phyloP scores from a whole-genome alignment of 2,113 vertebrate genomes.

The Numida meleagris region DNA sequence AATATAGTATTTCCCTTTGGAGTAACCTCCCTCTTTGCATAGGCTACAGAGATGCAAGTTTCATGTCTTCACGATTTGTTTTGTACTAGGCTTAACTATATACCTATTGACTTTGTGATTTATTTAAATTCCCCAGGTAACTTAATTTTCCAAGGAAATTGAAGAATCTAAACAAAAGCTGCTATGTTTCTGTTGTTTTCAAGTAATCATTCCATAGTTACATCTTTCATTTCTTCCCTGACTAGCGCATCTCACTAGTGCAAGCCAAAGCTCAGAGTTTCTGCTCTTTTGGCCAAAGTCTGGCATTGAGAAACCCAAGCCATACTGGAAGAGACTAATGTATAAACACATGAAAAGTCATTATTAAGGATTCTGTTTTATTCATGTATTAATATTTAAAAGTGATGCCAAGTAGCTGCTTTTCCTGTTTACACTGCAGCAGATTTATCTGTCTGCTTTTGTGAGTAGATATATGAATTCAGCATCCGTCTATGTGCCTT shows the following conservation, averaged over 20 bases:
- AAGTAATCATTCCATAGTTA: slow-evolving; percentile 27
- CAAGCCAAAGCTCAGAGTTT: background rate
- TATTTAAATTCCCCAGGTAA: slow-evolving; percentile 65
- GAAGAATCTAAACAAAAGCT: slow-evolving; percentile 40
- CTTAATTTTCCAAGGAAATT: slow-evolving; percentile 47
- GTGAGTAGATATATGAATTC: background rate
- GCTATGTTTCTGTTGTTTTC: slow-evolving; percentile 31
- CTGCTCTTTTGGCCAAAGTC: background rate
- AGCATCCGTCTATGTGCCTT: background rate
- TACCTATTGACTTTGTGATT: slow-evolving; percentile 41
- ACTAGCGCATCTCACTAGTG: background rate
- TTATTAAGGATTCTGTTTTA: background rate
- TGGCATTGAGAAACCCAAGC: background rate
- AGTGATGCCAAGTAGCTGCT: background rate
- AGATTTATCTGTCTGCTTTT: background rate
- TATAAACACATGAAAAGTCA: background rate
- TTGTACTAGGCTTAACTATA: slow-evolving; percentile 22
- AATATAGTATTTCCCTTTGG: background rate
- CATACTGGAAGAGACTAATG: background rate
- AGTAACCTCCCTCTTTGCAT: background rate
- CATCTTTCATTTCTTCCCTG: background rate
- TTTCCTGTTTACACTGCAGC: background rate
- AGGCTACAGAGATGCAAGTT: background rate
- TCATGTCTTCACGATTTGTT: slow-evolving; percentile 35
- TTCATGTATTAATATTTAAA: background rate